Percentiles rank a stretch among this genome's conserved stretches.
Evolutionary conservation across 2,113 vertebrate genomes (phyloP).

Genomic region (Callionymus lyra): DNA sequence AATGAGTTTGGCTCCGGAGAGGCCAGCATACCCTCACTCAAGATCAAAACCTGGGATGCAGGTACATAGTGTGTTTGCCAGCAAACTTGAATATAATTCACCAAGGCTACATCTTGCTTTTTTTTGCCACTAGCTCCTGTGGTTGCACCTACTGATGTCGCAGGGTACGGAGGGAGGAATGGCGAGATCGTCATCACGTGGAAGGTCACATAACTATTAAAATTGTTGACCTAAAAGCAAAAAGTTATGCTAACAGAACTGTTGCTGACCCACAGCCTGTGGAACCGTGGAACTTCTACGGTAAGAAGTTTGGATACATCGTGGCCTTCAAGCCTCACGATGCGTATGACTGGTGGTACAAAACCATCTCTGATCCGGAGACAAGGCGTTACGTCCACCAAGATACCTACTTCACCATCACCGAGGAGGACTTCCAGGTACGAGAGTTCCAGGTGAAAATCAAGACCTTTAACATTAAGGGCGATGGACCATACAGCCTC

Average conservation of each 20-base stretch:
- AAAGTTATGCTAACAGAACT: background rate
- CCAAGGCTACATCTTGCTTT: background rate
- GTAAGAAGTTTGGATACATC: slow-evolving; percentile 90
- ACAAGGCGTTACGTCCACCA: slow-evolving; percentile 82
- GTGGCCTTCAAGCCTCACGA: slow-evolving; percentile 87
- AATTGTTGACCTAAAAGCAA: background rate
- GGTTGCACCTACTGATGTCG: slow-evolving; percentile 81
- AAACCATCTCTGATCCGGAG: slow-evolving; percentile 88
- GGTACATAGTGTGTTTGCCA: slow-evolving; percentile 50
- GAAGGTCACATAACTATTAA: slow-evolving; percentile 67
- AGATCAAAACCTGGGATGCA: slow-evolving; percentile 87
- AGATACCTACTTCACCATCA: slow-evolving; percentile 72
- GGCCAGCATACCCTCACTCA: slow-evolving; percentile 84
- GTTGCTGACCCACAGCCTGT: slow-evolving; percentile 69
- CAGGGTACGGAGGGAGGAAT: slow-evolving; percentile 83
- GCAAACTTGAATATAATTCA: background rate
- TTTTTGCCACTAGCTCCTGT: slow-evolving; percentile 90
- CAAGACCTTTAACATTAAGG: slow-evolving; percentile 88
- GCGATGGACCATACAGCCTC: slow-evolving; percentile 86
- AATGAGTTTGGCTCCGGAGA: slow-evolving; percentile 87
- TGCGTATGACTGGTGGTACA: slow-evolving; percentile 83
- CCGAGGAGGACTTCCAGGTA: slow-evolving; percentile 65
- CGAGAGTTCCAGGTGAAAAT: slow-evolving; percentile 90
- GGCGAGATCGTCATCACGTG: slow-evolving; percentile 91
- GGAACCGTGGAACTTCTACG: slow-evolving; percentile 85